Percentiles rank a stretch among this genome's conserved stretches.
Conservation (phyloP, 2,113 vertebrate species). For the Hippotragus niger region DNA sequence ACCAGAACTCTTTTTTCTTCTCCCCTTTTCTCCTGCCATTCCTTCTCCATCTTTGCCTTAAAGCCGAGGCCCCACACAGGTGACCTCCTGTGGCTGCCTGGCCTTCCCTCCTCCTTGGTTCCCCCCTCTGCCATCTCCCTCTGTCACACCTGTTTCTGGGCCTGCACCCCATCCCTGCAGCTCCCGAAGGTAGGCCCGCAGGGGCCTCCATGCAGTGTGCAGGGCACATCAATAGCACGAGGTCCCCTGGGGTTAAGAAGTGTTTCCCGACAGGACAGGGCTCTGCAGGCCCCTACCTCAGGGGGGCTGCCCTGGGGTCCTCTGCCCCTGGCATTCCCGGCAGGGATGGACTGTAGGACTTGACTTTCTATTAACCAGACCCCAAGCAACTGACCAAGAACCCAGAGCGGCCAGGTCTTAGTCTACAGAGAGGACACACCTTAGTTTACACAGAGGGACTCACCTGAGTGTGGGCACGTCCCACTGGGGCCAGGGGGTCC, state of each 20-base stretch:
- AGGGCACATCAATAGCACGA: fast-evolving
- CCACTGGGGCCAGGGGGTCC: background rate
- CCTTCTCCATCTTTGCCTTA: background rate
- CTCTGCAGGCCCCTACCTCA: background rate
- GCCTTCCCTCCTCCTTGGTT: background rate
- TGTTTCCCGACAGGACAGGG: background rate
- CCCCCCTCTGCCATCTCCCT: fast-evolving
- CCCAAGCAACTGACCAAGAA: background rate
- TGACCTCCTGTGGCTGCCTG: background rate
- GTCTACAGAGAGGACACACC: background rate
- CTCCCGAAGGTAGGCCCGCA: background rate
- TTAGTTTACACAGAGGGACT: background rate
- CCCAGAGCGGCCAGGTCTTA: background rate
- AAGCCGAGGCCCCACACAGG: background rate
- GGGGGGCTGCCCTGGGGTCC: background rate
- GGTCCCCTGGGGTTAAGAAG: background rate
- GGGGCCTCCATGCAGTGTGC: background rate
- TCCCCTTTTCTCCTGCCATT: background rate
- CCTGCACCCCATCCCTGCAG: background rate
- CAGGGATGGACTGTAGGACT: too few species aligned
- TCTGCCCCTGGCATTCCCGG: background rate
- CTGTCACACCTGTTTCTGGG: background rate
- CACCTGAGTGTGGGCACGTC: fast-evolving
- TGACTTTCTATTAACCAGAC: background rate
- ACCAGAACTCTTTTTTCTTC: background rate